Evolutionary conservation across 2,797 vertebrate species (phyloP).

Genomic region (Gallinago nigripennis): DNA sequence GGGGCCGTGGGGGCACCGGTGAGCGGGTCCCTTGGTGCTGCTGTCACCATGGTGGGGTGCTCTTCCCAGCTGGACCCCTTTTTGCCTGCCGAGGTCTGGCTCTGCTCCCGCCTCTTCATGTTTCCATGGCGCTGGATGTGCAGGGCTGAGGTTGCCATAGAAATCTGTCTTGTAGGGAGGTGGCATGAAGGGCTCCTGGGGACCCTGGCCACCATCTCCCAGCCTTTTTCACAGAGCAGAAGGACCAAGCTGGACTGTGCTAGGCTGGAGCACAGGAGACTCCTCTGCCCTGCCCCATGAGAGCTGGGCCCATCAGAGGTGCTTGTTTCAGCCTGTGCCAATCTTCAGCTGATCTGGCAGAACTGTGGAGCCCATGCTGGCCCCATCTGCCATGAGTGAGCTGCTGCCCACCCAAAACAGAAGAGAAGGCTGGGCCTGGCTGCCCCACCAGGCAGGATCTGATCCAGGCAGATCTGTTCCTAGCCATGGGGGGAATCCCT

Average conservation of each 20-base stretch:
- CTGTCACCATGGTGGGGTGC: rapidly evolving
- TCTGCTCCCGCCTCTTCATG: neutral
- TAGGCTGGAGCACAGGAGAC: neutral
- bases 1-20: rapidly evolving
- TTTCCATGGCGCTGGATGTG: constrained; percentile 13
- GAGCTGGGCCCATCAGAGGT: neutral
- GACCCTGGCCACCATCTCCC: neutral
- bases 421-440: neutral
- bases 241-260: neutral
- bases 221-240: neutral
- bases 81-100: neutral
- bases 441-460: neutral
- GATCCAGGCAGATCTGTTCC: neutral
- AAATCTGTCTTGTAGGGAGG: neutral
- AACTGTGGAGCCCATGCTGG: neutral
- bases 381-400: neutral
- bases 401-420: neutral
- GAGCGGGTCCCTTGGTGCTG: rapidly evolving
- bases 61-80: neutral
- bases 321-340: neutral
- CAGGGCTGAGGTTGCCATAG: constrained; percentile 38
- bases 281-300: rapidly evolving
- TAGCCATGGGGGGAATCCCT: neutral
- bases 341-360: neutral
- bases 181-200: neutral